Evolutionary conservation across 2,113 vertebrate species (phyloP).

Genomic region (Poecilia latipinna): DNA sequence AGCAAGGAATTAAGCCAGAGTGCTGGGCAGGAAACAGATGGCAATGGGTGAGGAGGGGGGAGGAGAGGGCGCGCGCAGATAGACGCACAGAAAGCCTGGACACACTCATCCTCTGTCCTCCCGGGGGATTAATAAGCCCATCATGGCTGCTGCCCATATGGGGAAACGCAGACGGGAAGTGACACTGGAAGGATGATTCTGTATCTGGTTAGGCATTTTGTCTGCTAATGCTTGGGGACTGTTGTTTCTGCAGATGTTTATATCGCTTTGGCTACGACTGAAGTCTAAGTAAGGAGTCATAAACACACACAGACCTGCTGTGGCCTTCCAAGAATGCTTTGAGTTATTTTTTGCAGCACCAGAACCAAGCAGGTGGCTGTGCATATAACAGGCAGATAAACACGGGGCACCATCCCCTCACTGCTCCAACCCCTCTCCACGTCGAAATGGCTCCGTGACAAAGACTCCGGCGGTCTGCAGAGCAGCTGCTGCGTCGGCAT

Average conservation of each 20-base stretch:
- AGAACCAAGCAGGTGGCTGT: slow-evolving; percentile 20
- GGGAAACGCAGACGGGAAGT: slow-evolving; percentile 36
- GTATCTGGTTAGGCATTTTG: slow-evolving; percentile 48
- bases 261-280: slow-evolving; percentile 18
- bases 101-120: slow-evolving; percentile 70
- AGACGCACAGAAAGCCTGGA: slow-evolving; percentile 60
- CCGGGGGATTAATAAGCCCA: slow-evolving; percentile 71
- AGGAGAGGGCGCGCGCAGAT: slow-evolving; percentile 11
- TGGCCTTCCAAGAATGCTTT: slow-evolving; percentile 12
- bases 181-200: slow-evolving; percentile 21
- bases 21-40: slow-evolving; percentile 77
- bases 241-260: slow-evolving; percentile 35
- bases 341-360: slow-evolving; percentile 35
- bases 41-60: slow-evolving; percentile 35
- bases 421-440: slow-evolving; percentile 9
- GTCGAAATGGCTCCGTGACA: slow-evolving; percentile 32
- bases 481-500: slow-evolving; percentile 54
- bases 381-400: slow-evolving; percentile 25
- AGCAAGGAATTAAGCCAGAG: slow-evolving; percentile 61
- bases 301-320: slow-evolving; percentile 13
- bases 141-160: slow-evolving; percentile 55
- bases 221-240: slow-evolving; percentile 27
- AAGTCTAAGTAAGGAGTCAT: slow-evolving; percentile 8
- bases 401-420: not conserved
- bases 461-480: slow-evolving; percentile 20